Evolutionary conservation across 1,140 invertebrate species (phyloP).

Genomic region (Pseudomyrmex dendroicus): DNA sequence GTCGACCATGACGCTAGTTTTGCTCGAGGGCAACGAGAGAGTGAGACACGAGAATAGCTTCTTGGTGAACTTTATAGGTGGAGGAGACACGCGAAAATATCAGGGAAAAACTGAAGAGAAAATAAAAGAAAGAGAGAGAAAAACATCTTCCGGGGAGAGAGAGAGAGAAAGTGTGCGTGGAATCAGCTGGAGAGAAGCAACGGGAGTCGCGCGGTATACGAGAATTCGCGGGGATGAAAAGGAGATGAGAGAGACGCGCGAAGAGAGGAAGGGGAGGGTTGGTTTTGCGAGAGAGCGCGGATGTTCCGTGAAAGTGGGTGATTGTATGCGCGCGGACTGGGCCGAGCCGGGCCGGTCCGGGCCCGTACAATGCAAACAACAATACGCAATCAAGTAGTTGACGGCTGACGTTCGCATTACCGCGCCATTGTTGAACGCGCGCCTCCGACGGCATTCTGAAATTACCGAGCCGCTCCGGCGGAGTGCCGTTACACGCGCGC

Average conservation of each 20-base stretch:
- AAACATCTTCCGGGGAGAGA: background rate
- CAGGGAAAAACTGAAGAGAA: background rate
- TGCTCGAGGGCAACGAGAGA: conserved; percentile 6
- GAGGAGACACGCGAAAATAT: too few species aligned
- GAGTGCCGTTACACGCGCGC: conserved; percentile 25
- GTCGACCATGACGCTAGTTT: conserved; percentile 28
- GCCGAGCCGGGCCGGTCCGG: background rate
- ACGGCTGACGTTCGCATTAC: conserved; percentile 79
- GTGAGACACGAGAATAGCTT: background rate
- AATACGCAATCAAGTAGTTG: conserved; percentile 82
- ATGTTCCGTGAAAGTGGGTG: conserved; percentile 61
- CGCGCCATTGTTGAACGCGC: conserved; percentile 72
- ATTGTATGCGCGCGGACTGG: conserved; percentile 59
- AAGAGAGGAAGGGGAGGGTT: background rate
- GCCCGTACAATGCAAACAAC: conserved; percentile 76
- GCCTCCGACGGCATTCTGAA: conserved; percentile 71
- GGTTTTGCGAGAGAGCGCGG: conserved; percentile 28
- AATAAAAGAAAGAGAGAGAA: background rate
- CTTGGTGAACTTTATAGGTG: background rate
- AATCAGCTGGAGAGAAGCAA: background rate
- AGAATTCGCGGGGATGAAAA: conserved; percentile 15
- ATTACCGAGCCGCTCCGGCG: conserved; percentile 66
- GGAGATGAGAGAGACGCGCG: background rate
- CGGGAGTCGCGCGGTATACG: background rate
- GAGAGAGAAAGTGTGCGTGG: background rate